A percentile compares a stretch with the other conserved stretches of the same genome.
These are phyloP conservation scores for Myotis yumanensis DNA, from an alignment of 2,113 vertebrate genomes.

Conservation along the genomic window DNA sequence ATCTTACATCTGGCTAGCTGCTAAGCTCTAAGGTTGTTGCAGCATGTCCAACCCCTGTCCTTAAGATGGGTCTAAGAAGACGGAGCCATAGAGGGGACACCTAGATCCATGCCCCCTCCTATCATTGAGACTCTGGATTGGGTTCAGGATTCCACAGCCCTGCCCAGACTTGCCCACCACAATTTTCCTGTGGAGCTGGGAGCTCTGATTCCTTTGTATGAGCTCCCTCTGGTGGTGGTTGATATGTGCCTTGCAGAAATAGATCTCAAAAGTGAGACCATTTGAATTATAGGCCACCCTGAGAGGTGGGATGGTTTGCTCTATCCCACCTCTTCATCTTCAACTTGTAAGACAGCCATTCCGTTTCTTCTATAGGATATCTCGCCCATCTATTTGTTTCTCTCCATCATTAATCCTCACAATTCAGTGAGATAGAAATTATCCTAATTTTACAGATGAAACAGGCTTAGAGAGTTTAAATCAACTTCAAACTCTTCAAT, in stretches of 20 bases:
- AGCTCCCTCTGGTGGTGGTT: conserved; percentile 58
- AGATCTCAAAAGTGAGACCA: not conserved
- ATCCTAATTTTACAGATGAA: not conserved
- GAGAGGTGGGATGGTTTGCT: not conserved
- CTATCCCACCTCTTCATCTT: not conserved
- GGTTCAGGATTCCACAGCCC: not conserved
- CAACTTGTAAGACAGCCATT: not conserved
- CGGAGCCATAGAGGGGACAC: not conserved
- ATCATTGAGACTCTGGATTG: not conserved
- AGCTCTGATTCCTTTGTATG: conserved; percentile 41
- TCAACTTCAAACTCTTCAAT: conserved; percentile 20
- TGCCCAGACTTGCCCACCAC: not conserved
- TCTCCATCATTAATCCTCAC: not conserved
- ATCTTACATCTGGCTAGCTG: not conserved
- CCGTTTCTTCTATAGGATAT: not conserved
- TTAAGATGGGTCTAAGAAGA: not conserved
- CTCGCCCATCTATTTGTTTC: not conserved
- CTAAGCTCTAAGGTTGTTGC: not conserved
- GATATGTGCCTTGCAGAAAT: not conserved
- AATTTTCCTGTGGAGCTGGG: not conserved
- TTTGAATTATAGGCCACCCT: not conserved
- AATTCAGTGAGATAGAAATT: not conserved
- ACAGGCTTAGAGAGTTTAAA: not conserved
- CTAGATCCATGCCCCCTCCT: not conserved
- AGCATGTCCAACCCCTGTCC: not conserved